A percentile compares a stretch with the other conserved stretches of the same genome.
These are phyloP conservation scores for Scaptomyza parva DNA, from an alignment of 2,888 invertebrate genomes.

Conservation along the genomic window DNA sequence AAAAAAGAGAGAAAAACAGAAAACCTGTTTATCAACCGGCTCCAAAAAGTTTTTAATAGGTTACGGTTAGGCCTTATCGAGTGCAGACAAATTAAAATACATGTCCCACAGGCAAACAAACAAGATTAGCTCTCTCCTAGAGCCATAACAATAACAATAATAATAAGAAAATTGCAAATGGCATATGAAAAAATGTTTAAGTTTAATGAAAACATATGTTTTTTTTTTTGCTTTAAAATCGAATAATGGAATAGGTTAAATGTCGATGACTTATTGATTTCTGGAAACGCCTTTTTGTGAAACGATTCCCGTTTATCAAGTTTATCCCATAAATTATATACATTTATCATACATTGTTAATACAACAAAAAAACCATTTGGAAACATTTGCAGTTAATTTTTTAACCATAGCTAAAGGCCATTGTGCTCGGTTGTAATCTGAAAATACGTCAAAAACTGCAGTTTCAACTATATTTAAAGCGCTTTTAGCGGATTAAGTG, in stretches of 20 bases:
- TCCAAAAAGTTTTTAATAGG: slow-evolving; percentile 74
- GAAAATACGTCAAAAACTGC: neutral
- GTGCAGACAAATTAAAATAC: slow-evolving; percentile 64
- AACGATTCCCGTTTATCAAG: no score
- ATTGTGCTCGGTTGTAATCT: neutral
- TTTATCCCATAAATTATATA: no score
- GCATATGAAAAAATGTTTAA: slow-evolving; percentile 5
- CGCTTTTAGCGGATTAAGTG: neutral
- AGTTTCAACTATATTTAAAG: neutral
- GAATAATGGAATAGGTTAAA: no score
- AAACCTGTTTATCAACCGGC: slow-evolving; percentile 32
- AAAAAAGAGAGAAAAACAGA: slow-evolving; percentile 9
- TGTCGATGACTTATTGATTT: no score
- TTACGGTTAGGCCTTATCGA: slow-evolving; percentile 63
- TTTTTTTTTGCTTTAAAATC: neutral
- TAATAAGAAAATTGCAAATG: slow-evolving; percentile 11
- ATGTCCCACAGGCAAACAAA: slow-evolving; percentile 58
- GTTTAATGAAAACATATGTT: neutral
- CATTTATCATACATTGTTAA: no score
- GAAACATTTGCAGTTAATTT: neutral
- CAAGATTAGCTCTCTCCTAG: slow-evolving; percentile 50
- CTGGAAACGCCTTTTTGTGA: no score
- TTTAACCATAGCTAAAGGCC: neutral
- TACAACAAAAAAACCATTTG: neutral
- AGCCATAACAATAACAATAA: slow-evolving; percentile 21